Conservation (phyloP, 1,140 invertebrate species). For the Ruditapes philippinarum region DNA sequence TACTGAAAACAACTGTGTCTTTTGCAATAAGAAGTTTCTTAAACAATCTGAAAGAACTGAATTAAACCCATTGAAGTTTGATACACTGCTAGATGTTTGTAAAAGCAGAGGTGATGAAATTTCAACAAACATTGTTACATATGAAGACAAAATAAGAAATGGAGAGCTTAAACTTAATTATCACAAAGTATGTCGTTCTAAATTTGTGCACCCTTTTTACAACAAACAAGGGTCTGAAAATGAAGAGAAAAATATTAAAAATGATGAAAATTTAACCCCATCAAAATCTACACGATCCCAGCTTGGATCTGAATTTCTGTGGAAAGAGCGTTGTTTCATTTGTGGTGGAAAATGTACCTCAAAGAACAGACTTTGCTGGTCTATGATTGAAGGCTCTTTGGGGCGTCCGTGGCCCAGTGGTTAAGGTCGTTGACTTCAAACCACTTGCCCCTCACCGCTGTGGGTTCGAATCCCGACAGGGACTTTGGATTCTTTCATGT, state of each 20-base stretch:
- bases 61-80: slow-evolving; percentile 1
- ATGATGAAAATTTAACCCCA: not conserved
- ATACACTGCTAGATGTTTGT: not conserved
- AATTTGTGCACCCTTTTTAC: slow-evolving; percentile 15
- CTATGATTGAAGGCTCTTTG: not conserved
- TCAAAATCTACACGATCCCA: not conserved
- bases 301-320: not conserved
- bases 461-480: too few species aligned
- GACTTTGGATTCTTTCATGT: too few species aligned
- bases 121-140: not conserved
- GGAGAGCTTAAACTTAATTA: not conserved
- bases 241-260: not conserved
- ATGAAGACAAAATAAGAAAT: not conserved
- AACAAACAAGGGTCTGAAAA: not conserved
- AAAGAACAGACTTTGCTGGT: not conserved
- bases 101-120: slow-evolving; percentile 30
- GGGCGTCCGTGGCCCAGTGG: too few species aligned
- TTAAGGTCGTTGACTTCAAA: too few species aligned
- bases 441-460: too few species aligned
- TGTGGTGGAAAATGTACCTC: not conserved
- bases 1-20: not conserved
- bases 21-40: not conserved
- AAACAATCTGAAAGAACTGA: not conserved
- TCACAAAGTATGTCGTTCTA: slow-evolving; percentile 1
- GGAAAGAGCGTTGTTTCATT: slow-evolving; percentile 19